These are phyloP conservation scores for Camponotus vicinus DNA, from an alignment of 1,140 invertebrate genomes.

Conservation along the genomic window DNA sequence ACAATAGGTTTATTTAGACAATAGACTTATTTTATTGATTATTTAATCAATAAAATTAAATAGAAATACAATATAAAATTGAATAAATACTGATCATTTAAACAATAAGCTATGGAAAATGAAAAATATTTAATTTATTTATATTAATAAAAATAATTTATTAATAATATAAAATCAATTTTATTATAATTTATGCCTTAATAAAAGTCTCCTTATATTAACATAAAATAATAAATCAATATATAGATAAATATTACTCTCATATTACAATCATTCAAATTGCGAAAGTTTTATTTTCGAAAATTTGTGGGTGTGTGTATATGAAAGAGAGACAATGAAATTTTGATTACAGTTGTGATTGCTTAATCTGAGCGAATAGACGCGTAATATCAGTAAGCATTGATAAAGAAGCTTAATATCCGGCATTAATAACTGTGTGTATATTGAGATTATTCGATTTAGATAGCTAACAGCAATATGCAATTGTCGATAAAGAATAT, in stretches of 20 bases:
- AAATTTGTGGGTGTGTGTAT: no score
- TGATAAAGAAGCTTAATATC: slow-evolving; percentile 38
- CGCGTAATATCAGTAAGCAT: slow-evolving; percentile 1
- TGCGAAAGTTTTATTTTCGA: neutral
- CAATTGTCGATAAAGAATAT: slow-evolving; percentile 2
- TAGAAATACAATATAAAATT: no score
- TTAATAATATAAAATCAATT: neutral
- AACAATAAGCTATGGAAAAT: slow-evolving; percentile 1
- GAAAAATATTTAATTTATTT: neutral
- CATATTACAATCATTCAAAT: neutral
- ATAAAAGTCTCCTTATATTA: neutral
- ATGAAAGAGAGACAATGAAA: neutral
- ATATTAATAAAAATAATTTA: neutral
- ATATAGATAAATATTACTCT: neutral
- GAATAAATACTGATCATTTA: neutral
- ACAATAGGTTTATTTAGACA: neutral
- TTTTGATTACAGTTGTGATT: slow-evolving; percentile 8
- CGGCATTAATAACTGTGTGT: neutral
- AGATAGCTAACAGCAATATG: slow-evolving; percentile 17
- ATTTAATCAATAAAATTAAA: no score
- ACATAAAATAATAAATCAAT: slow-evolving; percentile 24
- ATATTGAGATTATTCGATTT: slow-evolving; percentile 31
- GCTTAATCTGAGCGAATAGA: slow-evolving; percentile 10
- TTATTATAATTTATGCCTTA: neutral
- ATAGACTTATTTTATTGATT: no score